Base-by-base conservation (phyloP, 2,113 vertebrate species). In the Burhinus oedicnemus region DNA sequence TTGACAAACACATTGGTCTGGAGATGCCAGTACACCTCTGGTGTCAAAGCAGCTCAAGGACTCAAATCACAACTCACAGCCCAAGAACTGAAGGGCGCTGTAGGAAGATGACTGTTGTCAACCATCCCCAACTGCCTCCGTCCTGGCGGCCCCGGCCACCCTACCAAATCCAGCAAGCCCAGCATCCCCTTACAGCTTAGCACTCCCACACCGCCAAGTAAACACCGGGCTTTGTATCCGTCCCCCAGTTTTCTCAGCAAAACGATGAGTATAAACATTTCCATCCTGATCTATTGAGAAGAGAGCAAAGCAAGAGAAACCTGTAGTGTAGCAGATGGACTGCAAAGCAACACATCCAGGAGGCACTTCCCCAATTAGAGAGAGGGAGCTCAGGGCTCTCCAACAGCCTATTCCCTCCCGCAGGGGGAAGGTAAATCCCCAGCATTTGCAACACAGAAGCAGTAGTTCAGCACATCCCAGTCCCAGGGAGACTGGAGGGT, bases 151-250 rank as follows among this genome's bases (percentile, higher is more conserved):
- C 29, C 18, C 8, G 6, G 29, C 11, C 61, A 42, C 68, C 4
- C 40, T 2, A 22, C 40, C 54, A 17, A 34, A 29, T 1, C 5
- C 40, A 36, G 55, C 12, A 51, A 58, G 36, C 34, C 47, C 60
- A 55, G 52, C 72, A 34, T 5, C 58, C 10, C 60, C 54, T 30
- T 9, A 12, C 29, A 19, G 51, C 77, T 71, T 4, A 34, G 36
- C n/a, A 10, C 19, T 22, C 8, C 0, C 58, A 52, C 2, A 0
- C 3, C 3, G 0, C 26, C 2, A 1, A 14, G 13, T 4, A 8
- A 55, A 38, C n/a, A 51, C 38, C 0, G 0, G 34, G 51, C 49
- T 71, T 11, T 9, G 4, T 5, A 36, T 2, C 52, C 6, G 0
- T 17, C 65, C 25, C 45, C 25, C 15, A 7, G 29, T 15, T 23